Conservation (phyloP, 2,797 vertebrate species). For the Anomalospiza imberbis region DNA sequence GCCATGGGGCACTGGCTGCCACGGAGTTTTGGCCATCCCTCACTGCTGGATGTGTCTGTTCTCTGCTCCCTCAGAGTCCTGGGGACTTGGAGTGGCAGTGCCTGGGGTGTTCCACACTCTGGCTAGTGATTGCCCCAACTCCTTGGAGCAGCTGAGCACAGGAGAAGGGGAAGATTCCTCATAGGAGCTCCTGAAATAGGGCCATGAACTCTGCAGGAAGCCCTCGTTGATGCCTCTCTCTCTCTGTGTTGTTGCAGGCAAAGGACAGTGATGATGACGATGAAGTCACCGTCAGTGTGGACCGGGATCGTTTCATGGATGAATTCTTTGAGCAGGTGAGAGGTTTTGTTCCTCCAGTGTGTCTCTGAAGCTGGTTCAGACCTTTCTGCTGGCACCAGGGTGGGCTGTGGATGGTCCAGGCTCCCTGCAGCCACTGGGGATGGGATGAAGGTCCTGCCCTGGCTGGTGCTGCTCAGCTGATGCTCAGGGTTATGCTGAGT, state of each 20-base stretch:
- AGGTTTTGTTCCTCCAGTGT: neutral
- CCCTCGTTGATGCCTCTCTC: neutral
- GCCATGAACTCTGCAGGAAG: neutral
- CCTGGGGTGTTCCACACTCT: accelerated
- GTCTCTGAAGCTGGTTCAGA: neutral
- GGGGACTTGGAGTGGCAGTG: neutral
- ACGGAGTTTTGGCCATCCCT: accelerated
- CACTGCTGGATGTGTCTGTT: neutral
- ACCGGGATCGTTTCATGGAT: conserved; percentile 93
- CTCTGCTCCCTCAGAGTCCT: neutral
- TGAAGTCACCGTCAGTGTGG: conserved; percentile 88
- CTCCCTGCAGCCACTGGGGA: accelerated
- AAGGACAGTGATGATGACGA: conserved; percentile 93
- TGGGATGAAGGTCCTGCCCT: neutral
- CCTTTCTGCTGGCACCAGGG: neutral
- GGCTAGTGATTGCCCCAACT: neutral
- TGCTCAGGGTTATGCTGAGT: neutral
- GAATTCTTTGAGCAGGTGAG: conserved; percentile 97
- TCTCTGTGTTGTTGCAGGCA: conserved; percentile 72
- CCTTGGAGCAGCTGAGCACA: neutral
- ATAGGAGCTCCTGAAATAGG: neutral
- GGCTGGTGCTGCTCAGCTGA: neutral
- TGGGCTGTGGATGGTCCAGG: accelerated
- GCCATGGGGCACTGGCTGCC: accelerated
- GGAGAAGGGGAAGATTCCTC: neutral